These are phyloP conservation scores for Coelinius sp. DNA, from an alignment of 2,888 invertebrate species.

Conservation along the genomic window DNA sequence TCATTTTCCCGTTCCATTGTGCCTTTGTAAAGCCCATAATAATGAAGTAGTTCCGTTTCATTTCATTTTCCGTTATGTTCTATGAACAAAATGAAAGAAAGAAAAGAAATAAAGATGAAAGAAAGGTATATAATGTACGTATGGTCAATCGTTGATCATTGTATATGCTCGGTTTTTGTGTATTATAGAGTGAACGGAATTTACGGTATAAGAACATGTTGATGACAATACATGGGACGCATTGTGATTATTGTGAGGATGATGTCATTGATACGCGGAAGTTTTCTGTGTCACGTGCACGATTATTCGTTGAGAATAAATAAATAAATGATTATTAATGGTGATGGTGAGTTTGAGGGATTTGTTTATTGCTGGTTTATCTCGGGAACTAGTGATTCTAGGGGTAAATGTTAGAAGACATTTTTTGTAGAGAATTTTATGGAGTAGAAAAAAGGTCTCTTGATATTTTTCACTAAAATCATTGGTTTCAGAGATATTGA, in stretches of 20 bases:
- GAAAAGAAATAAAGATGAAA: conserved; percentile 10
- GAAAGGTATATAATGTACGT: not conserved
- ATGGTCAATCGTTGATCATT: conserved; percentile 18
- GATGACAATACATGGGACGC: not conserved
- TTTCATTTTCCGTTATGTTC: conserved; percentile 26
- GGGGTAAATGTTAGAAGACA: too few relatives aligned
- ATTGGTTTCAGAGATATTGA: too few relatives aligned
- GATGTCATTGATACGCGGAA: conserved; percentile 13
- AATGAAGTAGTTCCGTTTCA: conserved; percentile 26
- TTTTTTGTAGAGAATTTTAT: too few relatives aligned
- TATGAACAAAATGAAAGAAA: conserved; percentile 26
- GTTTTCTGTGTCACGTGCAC: not conserved
- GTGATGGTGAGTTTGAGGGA: not conserved
- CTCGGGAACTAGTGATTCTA: too few relatives aligned
- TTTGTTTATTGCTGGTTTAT: too few relatives aligned
- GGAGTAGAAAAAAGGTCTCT: too few relatives aligned
- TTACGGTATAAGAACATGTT: not conserved
- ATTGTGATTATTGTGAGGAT: not conserved
- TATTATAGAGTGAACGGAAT: not conserved
- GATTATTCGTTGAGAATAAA: not conserved
- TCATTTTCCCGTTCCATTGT: conserved; percentile 18
- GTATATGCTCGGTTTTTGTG: not conserved
- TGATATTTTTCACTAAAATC: too few relatives aligned
- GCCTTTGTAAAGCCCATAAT: conserved; percentile 2
- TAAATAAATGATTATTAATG: conserved; percentile 7